Evolutionary conservation across 2,113 vertebrate genomes (phyloP).

Genomic region (Onychostoma macrolepis): DNA sequence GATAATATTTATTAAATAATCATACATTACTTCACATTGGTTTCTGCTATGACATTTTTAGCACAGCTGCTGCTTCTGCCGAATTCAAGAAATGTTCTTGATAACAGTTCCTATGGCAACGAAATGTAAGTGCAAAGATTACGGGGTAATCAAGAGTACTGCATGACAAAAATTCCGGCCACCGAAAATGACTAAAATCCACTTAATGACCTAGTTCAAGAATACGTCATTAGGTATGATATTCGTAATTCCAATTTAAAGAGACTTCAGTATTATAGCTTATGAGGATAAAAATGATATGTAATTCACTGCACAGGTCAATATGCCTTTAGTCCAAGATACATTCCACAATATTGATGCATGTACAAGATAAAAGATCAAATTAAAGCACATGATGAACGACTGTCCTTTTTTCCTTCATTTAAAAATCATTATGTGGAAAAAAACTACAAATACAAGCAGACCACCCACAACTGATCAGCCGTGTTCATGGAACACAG

Average conservation of each 20-base stretch:
- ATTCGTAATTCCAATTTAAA: background rate
- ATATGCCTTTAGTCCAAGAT: constrained; percentile 55
- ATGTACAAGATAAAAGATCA: constrained; percentile 46
- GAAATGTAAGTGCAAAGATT: constrained; percentile 34
- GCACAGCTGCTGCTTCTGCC: constrained; percentile 23
- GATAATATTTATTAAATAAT: constrained; percentile 55
- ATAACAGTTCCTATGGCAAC: constrained; percentile 30
- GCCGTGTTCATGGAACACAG: constrained; percentile 54
- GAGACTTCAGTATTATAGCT: constrained; percentile 26
- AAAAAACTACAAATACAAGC: background rate
- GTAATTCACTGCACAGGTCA: constrained; percentile 60
- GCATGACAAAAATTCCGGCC: constrained; percentile 23
- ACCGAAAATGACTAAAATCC: constrained; percentile 5
- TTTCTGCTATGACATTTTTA: constrained; percentile 17
- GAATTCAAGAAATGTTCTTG: constrained; percentile 42
- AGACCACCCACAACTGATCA: background rate
- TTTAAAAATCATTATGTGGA: background rate
- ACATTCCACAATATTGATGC: constrained; percentile 55
- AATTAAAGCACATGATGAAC: constrained; percentile 6
- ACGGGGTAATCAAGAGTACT: constrained; percentile 5
- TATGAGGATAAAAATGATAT: constrained; percentile 34
- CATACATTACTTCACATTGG: constrained; percentile 41
- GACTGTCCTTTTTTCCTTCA: constrained; percentile 24
- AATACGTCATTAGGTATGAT: background rate
- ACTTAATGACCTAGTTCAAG: background rate